Conservation (phyloP, 2,113 vertebrate genomes). For the Mionectes macconnelli region DNA sequence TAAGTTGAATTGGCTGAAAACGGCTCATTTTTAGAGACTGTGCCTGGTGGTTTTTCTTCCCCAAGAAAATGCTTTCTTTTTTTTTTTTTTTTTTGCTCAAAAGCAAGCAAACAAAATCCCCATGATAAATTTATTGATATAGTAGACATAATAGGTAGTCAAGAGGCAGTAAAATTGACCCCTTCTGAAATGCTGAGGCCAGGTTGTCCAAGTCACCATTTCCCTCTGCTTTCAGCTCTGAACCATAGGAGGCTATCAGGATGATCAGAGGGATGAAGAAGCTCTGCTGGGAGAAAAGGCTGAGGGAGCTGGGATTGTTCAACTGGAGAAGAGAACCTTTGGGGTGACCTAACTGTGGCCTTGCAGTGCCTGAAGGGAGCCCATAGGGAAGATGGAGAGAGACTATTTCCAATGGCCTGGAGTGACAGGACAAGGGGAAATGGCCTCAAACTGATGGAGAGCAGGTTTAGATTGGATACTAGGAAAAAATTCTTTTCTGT, state of each 20-base stretch:
- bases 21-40: neutral
- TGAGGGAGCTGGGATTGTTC: neutral
- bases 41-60: neutral
- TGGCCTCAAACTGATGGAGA: neutral
- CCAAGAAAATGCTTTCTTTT: neutral
- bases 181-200: neutral
- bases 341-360: neutral
- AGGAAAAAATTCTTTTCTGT: neutral
- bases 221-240: neutral
- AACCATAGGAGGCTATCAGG: neutral
- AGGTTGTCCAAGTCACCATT: neutral
- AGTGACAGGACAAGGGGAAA: neutral
- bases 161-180: neutral
- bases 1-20: neutral
- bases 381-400: neutral
- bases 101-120: neutral
- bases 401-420: neutral
- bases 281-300: neutral
- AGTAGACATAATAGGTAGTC: neutral
- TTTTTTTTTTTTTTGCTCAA: neutral
- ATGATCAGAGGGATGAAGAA: neutral
- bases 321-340: neutral
- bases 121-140: neutral
- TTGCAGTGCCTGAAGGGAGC: neutral
- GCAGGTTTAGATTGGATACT: fast-evolving